A percentile compares a stretch with the other conserved stretches of the same genome.
phyloP scores from a whole-genome alignment of 1,140 invertebrate genomes.

The Papilio polyxenes region DNA sequence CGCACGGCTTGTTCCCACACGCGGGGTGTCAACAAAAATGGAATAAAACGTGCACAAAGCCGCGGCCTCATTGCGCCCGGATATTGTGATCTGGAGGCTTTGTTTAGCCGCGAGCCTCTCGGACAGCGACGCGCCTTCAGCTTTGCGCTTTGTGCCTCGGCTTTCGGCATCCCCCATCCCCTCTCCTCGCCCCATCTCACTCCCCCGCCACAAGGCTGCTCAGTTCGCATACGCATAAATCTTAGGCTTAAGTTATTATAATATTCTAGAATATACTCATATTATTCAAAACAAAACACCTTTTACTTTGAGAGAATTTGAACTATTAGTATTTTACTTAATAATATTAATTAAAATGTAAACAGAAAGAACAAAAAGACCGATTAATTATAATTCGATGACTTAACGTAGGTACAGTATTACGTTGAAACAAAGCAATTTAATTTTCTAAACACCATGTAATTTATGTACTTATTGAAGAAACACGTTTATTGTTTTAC shows the following conservation, averaged over 20 bases:
- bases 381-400: neutral
- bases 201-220: neutral
- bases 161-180: neutral
- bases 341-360: neutral
- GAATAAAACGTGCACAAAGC: slow-evolving; percentile 55
- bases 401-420: neutral
- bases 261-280: neutral
- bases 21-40: slow-evolving; percentile 70
- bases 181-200: neutral
- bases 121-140: neutral
- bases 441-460: neutral
- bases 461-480: neutral
- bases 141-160: slow-evolving; percentile 36
- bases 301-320: neutral
- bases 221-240: neutral
- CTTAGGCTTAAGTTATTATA: neutral
- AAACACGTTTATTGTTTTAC: neutral
- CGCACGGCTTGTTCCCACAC: slow-evolving; percentile 49
- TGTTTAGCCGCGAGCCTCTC: slow-evolving; percentile 38
- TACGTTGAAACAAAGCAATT: neutral
- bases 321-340: neutral
- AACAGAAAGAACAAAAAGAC: neutral
- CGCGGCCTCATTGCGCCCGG: slow-evolving; percentile 44
- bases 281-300: neutral
- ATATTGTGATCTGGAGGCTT: slow-evolving; percentile 65